These are phyloP conservation scores for Hydrozoanthus tunicans DNA, from an alignment of 64 coral and sea anemone genomes.

Conservation along the genomic window DNA sequence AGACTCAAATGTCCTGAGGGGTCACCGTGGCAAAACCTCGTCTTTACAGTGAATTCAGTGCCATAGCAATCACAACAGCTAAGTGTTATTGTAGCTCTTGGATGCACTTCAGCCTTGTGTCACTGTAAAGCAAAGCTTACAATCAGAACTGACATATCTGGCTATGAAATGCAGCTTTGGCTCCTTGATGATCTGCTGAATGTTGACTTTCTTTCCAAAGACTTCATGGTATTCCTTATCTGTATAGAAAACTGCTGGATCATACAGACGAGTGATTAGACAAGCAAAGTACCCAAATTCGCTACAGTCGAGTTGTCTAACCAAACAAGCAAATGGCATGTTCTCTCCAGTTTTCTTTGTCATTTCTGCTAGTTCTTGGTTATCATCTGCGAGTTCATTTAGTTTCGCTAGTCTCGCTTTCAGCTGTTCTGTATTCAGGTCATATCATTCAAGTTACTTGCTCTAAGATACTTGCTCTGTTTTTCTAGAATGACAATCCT, in stretches of 20 bases:
- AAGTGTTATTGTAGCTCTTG: no score
- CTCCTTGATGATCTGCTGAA: background rate
- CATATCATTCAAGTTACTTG: background rate
- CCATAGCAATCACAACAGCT: no score
- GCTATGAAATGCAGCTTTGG: conserved; percentile 6
- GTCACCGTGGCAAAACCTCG: conserved; percentile 3
- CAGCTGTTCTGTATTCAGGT: background rate
- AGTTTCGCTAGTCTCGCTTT: background rate
- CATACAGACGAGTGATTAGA: background rate
- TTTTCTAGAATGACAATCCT: background rate
- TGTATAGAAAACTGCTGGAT: no score
- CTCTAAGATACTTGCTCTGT: background rate
- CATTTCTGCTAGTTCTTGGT: background rate
- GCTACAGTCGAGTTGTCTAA: background rate
- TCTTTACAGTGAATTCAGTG: no score
- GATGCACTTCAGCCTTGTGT: background rate
- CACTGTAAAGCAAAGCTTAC: conserved; percentile 3
- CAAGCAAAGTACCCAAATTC: background rate
- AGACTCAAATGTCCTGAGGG: background rate
- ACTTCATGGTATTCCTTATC: no score
- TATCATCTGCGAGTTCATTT: background rate
- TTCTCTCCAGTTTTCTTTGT: background rate
- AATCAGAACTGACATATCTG: background rate
- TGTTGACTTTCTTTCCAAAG: background rate
- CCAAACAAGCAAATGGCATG: background rate